Evolutionary conservation across 1,140 invertebrate genomes (phyloP).

Genomic region (Conus ventricosus): DNA sequence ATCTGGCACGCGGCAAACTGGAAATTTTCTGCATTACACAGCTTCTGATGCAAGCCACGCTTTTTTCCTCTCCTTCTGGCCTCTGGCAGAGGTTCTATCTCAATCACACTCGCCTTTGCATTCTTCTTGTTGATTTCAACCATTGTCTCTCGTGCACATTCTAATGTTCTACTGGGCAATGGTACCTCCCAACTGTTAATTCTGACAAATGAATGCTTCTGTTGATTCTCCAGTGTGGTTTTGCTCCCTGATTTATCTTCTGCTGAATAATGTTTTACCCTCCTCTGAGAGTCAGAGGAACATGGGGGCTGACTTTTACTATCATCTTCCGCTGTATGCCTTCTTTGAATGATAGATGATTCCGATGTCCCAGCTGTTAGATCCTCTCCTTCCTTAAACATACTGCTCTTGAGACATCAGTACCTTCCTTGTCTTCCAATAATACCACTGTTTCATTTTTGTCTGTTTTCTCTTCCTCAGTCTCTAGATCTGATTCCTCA

Average conservation of each 20-base stretch:
- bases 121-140: neutral
- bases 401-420: neutral
- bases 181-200: neutral
- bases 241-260: neutral
- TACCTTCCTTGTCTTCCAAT: neutral
- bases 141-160: constrained; percentile 14
- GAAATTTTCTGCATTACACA: neutral
- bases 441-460: neutral
- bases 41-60: neutral
- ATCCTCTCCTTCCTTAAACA: neutral
- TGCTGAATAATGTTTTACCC: neutral
- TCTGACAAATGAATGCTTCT: neutral
- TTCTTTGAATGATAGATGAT: neutral
- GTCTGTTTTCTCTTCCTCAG: neutral
- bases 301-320: too few species aligned
- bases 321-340: too few species aligned
- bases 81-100: constrained; percentile 21
- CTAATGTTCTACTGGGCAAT: neutral
- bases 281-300: neutral
- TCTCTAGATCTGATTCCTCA: neutral
- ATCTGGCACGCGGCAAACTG: too few species aligned
- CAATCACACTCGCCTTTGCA: neutral
- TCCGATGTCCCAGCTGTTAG: neutral
- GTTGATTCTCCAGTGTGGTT: neutral
- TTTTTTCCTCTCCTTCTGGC: neutral